Conservation (phyloP, 2,113 vertebrate species). For the Phyllostomus hastatus region DNA sequence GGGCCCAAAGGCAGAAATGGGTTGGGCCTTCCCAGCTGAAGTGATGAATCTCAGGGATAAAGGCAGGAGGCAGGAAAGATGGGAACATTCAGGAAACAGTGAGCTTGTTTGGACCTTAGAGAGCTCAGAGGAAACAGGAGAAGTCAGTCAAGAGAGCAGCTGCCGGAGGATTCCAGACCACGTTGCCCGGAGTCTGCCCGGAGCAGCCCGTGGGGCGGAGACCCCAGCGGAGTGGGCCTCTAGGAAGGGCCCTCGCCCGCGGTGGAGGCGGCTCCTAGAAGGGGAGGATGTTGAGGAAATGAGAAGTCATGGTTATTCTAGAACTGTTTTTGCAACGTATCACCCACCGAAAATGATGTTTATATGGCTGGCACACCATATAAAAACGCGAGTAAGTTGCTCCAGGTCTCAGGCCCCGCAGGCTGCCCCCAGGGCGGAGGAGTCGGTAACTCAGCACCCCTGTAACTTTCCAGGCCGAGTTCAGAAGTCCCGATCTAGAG, state of each 20-base stretch:
- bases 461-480: background rate
- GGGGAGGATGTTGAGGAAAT: background rate
- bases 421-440: background rate
- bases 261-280: background rate
- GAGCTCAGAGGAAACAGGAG: background rate
- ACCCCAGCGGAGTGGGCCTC: background rate
- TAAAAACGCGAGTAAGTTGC: background rate
- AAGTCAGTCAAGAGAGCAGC: background rate
- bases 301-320: background rate
- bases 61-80: background rate
- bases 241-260: background rate
- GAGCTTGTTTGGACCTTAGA: background rate
- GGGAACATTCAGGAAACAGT: background rate
- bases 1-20: background rate
- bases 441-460: background rate
- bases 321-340: background rate
- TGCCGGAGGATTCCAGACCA: background rate
- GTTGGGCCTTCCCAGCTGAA: background rate
- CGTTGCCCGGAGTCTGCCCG: background rate
- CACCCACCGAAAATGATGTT: background rate
- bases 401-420: background rate
- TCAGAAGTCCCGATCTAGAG: background rate
- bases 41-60: background rate
- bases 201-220: background rate
- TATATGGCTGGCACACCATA: background rate